Base-by-base conservation (phyloP, 2,888 invertebrate species). In the Drosophila macrothrix region DNA sequence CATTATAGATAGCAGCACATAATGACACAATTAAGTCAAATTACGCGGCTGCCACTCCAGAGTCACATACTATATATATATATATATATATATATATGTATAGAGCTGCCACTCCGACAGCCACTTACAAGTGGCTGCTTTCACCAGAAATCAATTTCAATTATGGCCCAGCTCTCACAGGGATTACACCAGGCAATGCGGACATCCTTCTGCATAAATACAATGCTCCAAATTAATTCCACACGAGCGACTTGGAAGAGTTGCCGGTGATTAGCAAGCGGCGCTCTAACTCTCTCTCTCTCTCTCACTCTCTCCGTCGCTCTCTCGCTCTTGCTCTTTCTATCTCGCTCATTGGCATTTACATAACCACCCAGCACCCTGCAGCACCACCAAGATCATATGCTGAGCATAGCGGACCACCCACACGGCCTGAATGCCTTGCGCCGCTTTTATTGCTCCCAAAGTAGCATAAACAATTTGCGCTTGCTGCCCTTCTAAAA, bases 171-270 rank as follows among this genome's bases (percentile, higher is more conserved):
- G 28, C 78, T 78, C 80, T 63, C 86, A 88, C 91, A 90, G 67
- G 83, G 90, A 84, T 84, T 79, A 76, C 16, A 14, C n/a, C 37
- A 66, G 35, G 29, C 37, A 9, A 35, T 9, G 16, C 33, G 25
- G 16, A 33, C 60, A 69, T 65, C 75, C 83, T 63, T 56, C 14
- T 64, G 82, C 49, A 49, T 69, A 43, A 73, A 63, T 31, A 87
- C 91, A 87, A 91, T 91, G 70, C 73, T 62, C 68, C 64, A n/a
- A 68, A 86, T 92, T 87, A 86, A 73, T 91, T 83, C 83, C 90
- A 91, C 91, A 88, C 88, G 92, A 90, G 80, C 86, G 85, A 77
- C 60, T 83, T 82, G 80, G 86, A 92, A 92, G 91, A 91, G 92
- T 90, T 65, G 77, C 75, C 79, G 86, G 87, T 91, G 91, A 92